Percentiles rank a stretch among this genome's conserved stretches.
phyloP scores from a whole-genome alignment of 2,113 vertebrate genomes.

The human (Homo sapiens) region GRCh38 chr2:15839001-15839500 shows the following conservation, averaged over 20 bases:
- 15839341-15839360: not conserved
- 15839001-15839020: not conserved
- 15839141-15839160: not conserved
- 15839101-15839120: not conserved
- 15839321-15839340: not conserved
- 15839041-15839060: not conserved
- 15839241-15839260: not conserved
- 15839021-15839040: not conserved
- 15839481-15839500: not conserved
- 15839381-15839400: fast-evolving
- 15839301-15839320: not conserved
- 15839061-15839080: not conserved
- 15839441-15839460: too few relatives aligned
- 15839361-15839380: not conserved
- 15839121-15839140: not conserved
- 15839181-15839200: not conserved
- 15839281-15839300: not conserved
- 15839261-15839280: not conserved
- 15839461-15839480: not conserved
- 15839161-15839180: not conserved
- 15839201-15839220: not conserved
- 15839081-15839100: not conserved
- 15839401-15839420: not conserved
- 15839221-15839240: not conserved
- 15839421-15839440: fast-evolving